Evolutionary conservation across 2,888 invertebrate species (phyloP).

Genomic region (Tanytarsus gracilentus): DNA sequence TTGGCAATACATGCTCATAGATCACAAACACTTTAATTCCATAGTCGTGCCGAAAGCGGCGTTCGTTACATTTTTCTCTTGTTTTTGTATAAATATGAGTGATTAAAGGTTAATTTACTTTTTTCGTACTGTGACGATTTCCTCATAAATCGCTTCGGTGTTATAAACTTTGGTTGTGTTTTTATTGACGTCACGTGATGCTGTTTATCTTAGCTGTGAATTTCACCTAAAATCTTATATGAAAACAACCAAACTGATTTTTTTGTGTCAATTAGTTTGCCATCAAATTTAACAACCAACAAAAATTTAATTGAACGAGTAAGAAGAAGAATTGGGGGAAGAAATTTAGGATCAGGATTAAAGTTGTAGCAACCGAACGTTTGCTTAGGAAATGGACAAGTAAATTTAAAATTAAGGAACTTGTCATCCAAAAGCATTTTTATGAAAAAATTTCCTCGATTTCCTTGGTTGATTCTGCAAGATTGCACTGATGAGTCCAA

Average conservation of each 20-base stretch:
- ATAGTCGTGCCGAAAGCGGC: too few relatives aligned
- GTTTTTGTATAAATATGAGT: too few relatives aligned
- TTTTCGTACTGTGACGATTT: too few relatives aligned
- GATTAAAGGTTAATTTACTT: too few relatives aligned
- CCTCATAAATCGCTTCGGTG: too few relatives aligned
- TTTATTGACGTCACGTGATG: too few relatives aligned
- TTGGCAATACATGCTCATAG: too few relatives aligned
- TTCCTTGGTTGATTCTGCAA: conserved; percentile 5
- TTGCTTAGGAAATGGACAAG: conserved; percentile 8
- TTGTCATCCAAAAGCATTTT: conserved; percentile 12
- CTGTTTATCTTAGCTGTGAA: neutral
- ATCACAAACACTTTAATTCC: too few relatives aligned
- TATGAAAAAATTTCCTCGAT: conserved; percentile 3
- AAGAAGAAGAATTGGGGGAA: neutral
- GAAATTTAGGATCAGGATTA: neutral
- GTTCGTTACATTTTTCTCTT: too few relatives aligned
- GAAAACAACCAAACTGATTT: neutral
- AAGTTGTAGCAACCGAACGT: neutral
- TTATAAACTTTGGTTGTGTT: too few relatives aligned
- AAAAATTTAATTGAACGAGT: neutral
- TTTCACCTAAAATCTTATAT: neutral
- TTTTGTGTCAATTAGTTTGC: neutral
- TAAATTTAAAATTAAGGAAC: neutral
- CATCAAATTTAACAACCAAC: conserved; percentile 5
- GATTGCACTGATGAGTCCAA: neutral